A percentile compares a stretch with the other conserved stretches of the same genome.
Evolutionary conservation across 2,888 invertebrate species (phyloP).

Genomic region (Ceraclea dissimilis): DNA sequence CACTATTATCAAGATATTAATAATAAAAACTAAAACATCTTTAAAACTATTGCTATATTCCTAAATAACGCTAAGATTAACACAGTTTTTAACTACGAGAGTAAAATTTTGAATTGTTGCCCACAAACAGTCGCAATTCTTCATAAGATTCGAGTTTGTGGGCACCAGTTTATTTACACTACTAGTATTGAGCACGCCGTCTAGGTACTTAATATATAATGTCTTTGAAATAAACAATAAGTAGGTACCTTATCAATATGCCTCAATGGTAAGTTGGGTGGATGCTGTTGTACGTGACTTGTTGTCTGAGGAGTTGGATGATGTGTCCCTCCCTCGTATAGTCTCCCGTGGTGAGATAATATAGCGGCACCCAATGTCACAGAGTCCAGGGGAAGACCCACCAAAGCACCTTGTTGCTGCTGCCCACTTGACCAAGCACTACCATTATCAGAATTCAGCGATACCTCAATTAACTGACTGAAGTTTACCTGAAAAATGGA

Average conservation of each 20-base stretch:
- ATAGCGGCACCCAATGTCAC: slow-evolving; percentile 44
- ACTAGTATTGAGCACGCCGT: too few species aligned
- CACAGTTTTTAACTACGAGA: too few species aligned
- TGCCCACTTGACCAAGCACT: slow-evolving; percentile 38
- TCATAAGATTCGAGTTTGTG: too few species aligned
- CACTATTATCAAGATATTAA: too few species aligned
- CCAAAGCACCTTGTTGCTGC: slow-evolving; percentile 37
- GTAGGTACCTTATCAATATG: slow-evolving; percentile 20
- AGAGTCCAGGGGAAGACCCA: slow-evolving; percentile 42
- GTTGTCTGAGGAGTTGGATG: not conserved
- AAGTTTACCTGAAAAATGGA: slow-evolving; percentile 45
- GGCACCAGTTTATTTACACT: too few species aligned
- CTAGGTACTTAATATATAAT: too few species aligned
- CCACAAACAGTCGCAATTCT: too few species aligned
- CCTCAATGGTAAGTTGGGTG: slow-evolving; percentile 13
- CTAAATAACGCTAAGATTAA: too few species aligned
- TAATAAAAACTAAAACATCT: too few species aligned
- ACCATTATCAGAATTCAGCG: slow-evolving; percentile 47
- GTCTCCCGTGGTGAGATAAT: slow-evolving; percentile 29
- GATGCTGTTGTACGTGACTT: slow-evolving; percentile 29
- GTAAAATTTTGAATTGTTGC: too few species aligned
- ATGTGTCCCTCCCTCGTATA: not conserved
- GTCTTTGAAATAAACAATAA: too few species aligned
- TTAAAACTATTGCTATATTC: too few species aligned
- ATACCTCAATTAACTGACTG: slow-evolving; percentile 45